Evolutionary conservation across 2,888 invertebrate genomes (phyloP), one percentile per base, ranked within the genome.

Genomic region (Carpatolechia fugitivella): DNA sequence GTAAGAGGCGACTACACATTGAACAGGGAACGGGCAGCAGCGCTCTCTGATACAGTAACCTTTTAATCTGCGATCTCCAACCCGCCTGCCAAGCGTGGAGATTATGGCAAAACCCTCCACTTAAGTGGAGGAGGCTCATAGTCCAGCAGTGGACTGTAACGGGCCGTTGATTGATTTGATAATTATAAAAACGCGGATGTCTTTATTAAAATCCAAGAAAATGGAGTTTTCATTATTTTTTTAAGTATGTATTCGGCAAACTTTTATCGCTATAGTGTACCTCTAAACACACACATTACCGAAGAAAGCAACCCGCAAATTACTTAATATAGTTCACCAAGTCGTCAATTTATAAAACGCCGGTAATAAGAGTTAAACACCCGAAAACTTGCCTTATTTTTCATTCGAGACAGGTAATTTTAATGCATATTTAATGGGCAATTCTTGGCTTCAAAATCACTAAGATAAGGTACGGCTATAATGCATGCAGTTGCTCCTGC

Each of bases 351-450:
- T 66, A 61, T 69, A 71, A 60, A 63, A 61, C 57, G 61, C 62
- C 69, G 70, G 70, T 71, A 74, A 76, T 76, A 74, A 72, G 69
- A 64, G 63, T 68, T 65, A 66, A 71, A 74, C 62, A 64, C 60
- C 54, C 62, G 54, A 59, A 59, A 58, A 55, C 53, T 56, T 52
- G 41, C 68, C 74, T 74, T 78, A 82, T 85, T 85, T 84, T 83
- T 87, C 79, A 85, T 83, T 76, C 76, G 65, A 68, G 80, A 75
- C 88, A 90, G 90, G 90, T 90, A 89, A 89, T 90, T 89, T 89
- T 89, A 89, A 90, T 90, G 89, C 87, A 90, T 90, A 89, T 86
- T 86, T 89, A 90, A 89, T 88, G 89, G 88, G 80, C 85, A 78
- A 83, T 83, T 88, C 86, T 90, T 90, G 90, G 90, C 90, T 89